Conservation (phyloP, 2,888 invertebrate genomes). For the Zelleria hepariella region DNA sequence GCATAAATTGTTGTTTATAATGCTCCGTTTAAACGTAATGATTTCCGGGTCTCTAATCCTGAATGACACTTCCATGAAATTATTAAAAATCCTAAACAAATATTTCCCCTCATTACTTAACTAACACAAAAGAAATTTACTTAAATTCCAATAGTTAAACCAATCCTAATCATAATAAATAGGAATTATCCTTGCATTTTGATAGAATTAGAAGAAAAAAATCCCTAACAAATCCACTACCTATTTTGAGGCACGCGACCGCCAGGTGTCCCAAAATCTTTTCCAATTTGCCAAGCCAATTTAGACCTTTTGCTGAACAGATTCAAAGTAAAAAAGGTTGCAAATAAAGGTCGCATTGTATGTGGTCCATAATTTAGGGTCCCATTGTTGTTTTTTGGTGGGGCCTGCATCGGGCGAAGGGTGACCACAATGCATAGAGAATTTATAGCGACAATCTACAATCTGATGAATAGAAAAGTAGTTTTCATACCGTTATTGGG, state of each 20-base stretch:
- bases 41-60: background rate
- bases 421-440: background rate
- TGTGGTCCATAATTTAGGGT: background rate
- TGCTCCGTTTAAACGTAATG: background rate
- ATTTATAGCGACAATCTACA: background rate
- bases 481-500: background rate
- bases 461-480: background rate
- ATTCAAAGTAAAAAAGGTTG: background rate
- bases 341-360: background rate
- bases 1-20: no score
- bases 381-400: background rate
- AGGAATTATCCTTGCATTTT: background rate
- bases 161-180: background rate
- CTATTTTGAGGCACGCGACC: constrained; percentile 28
- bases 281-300: background rate
- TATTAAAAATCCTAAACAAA: background rate
- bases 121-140: background rate
- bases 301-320: background rate
- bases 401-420: background rate
- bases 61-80: background rate
- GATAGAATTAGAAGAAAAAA: background rate
- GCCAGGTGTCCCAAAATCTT: constrained; percentile 31
- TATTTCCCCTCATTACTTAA: background rate
- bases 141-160: background rate
- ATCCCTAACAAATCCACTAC: background rate